phyloP scores from a whole-genome alignment of 2,888 invertebrate species.

The Caenorhabditis panamensis region DNA sequence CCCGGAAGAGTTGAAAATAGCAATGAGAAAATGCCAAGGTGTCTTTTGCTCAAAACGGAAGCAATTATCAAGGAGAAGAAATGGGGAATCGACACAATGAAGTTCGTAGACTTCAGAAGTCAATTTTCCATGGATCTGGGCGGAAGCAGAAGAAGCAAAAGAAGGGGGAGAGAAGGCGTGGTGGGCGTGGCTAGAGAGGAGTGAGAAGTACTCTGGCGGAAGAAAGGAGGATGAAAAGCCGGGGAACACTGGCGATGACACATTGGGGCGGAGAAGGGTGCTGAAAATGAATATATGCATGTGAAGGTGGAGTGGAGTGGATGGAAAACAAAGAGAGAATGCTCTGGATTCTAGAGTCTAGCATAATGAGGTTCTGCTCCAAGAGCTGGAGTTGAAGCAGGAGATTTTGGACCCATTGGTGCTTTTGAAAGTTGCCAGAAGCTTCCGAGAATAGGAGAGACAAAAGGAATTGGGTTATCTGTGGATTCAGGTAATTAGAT shows the following conservation, averaged over 20 bases:
- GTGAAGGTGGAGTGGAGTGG: neutral
- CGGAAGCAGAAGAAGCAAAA: constrained; percentile 21
- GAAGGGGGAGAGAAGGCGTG: constrained; percentile 30
- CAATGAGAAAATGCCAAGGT: neutral
- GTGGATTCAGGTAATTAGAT: constrained; percentile 47
- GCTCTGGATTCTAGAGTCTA: constrained; percentile 7
- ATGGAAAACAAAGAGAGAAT: constrained; percentile 27
- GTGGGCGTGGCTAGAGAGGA: constrained; percentile 11
- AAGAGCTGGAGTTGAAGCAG: no score
- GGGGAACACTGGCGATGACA: constrained; percentile 41
- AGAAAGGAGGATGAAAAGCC: constrained; percentile 21
- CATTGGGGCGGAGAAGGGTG: constrained; percentile 18
- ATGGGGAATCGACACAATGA: neutral
- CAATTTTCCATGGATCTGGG: constrained; percentile 4
- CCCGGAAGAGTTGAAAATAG: neutral
- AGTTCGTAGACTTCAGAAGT: neutral
- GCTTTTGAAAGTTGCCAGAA: no score
- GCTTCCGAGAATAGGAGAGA: no score
- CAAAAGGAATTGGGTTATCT: constrained; percentile 19
- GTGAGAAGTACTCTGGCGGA: constrained; percentile 35
- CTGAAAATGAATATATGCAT: constrained; percentile 2
- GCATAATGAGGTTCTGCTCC: no score
- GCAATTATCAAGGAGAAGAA: constrained; percentile 1
- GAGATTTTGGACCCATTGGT: no score
- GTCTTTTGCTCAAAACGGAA: constrained; percentile 3